Evolutionary conservation across 2,113 vertebrate genomes (phyloP).

Genomic region (Callipepla squamata): DNA sequence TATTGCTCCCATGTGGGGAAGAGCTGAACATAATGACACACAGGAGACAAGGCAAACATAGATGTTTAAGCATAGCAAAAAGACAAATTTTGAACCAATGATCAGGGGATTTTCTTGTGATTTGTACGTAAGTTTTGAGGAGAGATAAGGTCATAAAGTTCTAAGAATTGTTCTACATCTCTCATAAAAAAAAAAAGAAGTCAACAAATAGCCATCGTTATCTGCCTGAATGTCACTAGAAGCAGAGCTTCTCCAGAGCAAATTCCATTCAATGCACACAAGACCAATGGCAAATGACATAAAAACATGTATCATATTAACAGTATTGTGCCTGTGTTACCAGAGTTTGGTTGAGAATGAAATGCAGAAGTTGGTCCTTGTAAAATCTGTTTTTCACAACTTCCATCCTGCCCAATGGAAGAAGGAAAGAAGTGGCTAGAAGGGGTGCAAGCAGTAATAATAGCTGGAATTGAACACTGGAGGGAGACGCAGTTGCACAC

Average conservation of each 20-base stretch:
- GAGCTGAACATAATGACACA: neutral
- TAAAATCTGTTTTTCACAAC: neutral
- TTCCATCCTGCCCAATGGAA: neutral
- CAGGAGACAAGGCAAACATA: neutral
- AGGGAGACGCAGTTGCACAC: slow-evolving; percentile 42
- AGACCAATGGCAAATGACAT: neutral
- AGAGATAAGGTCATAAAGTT: neutral
- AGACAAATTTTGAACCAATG: neutral
- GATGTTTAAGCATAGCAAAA: neutral
- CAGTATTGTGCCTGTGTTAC: neutral
- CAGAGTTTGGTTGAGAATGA: neutral
- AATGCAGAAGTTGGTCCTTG: neutral
- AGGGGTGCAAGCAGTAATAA: neutral
- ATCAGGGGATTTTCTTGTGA: neutral
- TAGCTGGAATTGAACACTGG: neutral
- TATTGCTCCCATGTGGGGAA: neutral
- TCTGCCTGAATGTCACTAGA: neutral
- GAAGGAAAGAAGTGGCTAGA: neutral
- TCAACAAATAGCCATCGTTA: neutral
- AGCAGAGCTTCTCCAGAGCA: neutral
- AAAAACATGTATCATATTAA: neutral
- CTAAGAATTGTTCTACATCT: neutral
- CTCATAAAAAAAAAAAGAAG: neutral
- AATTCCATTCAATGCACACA: neutral
- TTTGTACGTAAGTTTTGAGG: neutral